Evolutionary conservation across 2,888 invertebrate genomes (phyloP).

Genomic region (Thera obeliscata): DNA sequence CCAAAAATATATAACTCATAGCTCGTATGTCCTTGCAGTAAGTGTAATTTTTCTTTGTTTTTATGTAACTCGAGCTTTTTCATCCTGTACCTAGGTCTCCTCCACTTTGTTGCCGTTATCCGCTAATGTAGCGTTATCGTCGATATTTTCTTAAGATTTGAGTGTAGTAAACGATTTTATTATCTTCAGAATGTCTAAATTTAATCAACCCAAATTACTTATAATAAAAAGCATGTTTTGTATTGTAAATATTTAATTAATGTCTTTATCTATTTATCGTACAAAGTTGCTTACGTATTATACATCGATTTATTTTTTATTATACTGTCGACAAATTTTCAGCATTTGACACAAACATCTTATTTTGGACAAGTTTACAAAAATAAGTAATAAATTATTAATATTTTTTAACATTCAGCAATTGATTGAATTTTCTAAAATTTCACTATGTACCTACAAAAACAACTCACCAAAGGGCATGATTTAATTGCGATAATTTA

Average conservation of each 20-base stretch:
- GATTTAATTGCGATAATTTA: background rate
- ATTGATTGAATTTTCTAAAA: conserved; percentile 52
- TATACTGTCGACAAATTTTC: conserved; percentile 45
- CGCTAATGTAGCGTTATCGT: too few species aligned
- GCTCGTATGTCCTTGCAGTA: too few species aligned
- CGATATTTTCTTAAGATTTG: too few species aligned
- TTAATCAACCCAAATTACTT: too few species aligned
- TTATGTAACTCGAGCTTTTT: too few species aligned
- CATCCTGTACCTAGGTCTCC: too few species aligned
- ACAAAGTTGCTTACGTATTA: conserved; percentile 78
- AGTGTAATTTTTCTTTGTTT: too few species aligned
- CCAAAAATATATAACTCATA: too few species aligned
- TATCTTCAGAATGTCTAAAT: too few species aligned
- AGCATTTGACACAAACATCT: conserved; percentile 73
- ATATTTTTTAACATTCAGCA: conserved; percentile 46
- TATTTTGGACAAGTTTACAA: conserved; percentile 40
- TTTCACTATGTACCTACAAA: conserved; percentile 56
- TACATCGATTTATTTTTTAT: conserved; percentile 55
- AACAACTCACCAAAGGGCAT: conserved; percentile 46
- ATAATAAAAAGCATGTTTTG: conserved; percentile 15
- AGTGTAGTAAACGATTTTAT: too few species aligned
- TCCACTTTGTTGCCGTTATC: too few species aligned
- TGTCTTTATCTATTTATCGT: conserved; percentile 81
- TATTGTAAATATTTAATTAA: conserved; percentile 63
- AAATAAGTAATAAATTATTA: conserved; percentile 34